Evolutionary conservation across 30 jellyfish, hydroid and myxozoan genomes (phyloP).

Genomic region (Pseudorhiza aurosa): DNA sequence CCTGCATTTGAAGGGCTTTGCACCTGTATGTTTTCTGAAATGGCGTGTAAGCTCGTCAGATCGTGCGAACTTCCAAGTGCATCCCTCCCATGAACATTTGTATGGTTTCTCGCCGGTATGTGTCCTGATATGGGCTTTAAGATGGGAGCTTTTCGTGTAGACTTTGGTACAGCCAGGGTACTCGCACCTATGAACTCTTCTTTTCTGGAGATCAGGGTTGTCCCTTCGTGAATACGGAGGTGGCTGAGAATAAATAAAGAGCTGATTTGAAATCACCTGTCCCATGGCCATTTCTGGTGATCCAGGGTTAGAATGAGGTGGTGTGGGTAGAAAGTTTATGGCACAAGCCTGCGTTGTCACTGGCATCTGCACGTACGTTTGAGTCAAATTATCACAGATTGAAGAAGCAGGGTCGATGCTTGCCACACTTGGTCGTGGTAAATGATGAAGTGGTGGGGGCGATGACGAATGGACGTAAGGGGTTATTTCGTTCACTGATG

Average conservation of each 20-base stretch:
- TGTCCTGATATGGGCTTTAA: constrained; percentile 95
- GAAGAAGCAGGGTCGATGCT: constrained; percentile 20
- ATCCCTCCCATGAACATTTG: constrained; percentile 97
- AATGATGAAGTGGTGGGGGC: constrained; percentile 73
- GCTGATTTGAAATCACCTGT: constrained; percentile 48
- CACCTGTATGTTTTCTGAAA: constrained; percentile 97
- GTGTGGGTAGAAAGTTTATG: constrained; percentile 64
- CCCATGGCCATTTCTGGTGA: constrained; percentile 61
- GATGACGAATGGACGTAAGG: constrained; percentile 50
- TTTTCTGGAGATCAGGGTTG: constrained; percentile 77
- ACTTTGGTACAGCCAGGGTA: constrained; percentile 96
- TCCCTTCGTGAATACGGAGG: constrained; percentile 85
- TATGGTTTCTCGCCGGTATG: constrained; percentile 99
- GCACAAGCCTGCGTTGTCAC: constrained; percentile 48
- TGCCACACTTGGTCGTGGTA: constrained; percentile 51
- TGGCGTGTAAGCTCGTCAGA: constrained; percentile 99
- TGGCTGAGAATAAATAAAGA: constrained; percentile 71
- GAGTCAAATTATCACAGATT: constrained; percentile 34
- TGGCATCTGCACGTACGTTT: constrained; percentile 76
- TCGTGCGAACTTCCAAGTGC: constrained; percentile 99
- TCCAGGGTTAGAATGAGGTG: constrained; percentile 86
- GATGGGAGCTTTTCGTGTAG: constrained; percentile 95
- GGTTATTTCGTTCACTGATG: constrained; percentile 36
- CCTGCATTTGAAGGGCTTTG: constrained; percentile 91
- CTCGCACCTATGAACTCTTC: constrained; percentile 92